Conservation (phyloP, 2,113 vertebrate genomes). For the Numida meleagris region DNA sequence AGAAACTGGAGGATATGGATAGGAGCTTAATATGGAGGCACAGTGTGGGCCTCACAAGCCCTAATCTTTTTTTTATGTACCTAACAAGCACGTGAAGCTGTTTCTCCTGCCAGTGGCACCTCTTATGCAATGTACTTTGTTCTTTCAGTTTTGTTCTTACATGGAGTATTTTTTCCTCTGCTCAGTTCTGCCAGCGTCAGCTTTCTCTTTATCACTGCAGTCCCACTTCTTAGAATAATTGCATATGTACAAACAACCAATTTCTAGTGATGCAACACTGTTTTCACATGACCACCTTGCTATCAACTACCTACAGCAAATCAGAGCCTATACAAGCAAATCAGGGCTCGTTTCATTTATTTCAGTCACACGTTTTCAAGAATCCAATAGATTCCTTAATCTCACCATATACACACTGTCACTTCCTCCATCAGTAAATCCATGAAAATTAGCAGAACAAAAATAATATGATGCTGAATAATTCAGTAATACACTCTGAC, state of each 20-base stretch:
- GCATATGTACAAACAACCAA: not conserved
- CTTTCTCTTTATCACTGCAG: not conserved
- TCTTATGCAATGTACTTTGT: not conserved
- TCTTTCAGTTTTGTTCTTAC: not conserved
- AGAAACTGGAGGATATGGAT: not conserved
- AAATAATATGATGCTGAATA: conserved; percentile 35
- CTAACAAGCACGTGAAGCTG: not conserved
- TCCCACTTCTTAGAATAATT: not conserved
- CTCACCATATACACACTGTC: not conserved
- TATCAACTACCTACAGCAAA: not conserved
- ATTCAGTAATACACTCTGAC: not conserved
- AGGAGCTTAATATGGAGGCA: fast-evolving
- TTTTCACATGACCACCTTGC: not conserved
- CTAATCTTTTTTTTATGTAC: not conserved
- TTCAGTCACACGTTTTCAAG: not conserved
- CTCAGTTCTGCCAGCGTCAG: not conserved
- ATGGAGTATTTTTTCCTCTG: not conserved
- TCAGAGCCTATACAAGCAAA: not conserved
- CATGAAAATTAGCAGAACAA: conserved; percentile 22
- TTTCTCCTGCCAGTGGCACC: not conserved
- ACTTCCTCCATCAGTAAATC: not conserved
- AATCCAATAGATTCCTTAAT: not conserved
- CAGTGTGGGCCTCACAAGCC: not conserved
- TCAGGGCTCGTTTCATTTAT: not conserved
- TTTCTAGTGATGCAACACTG: not conserved